A percentile compares a stretch with the other conserved stretches of the same genome.
phyloP scores from a whole-genome alignment of 1,140 invertebrate species.

The Leptopilina boulardi region DNA sequence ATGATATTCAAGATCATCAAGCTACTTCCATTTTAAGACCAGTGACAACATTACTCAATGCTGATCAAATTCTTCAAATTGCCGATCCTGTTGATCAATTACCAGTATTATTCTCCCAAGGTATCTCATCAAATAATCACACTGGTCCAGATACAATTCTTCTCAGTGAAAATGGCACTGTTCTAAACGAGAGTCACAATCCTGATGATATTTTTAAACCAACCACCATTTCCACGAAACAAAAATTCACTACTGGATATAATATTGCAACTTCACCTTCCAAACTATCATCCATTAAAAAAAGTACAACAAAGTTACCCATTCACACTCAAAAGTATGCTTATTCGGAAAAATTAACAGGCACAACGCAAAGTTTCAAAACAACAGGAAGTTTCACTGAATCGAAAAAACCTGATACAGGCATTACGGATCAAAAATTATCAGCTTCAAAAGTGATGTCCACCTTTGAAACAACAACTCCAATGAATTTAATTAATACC shows the following conservation, averaged over 20 bases:
- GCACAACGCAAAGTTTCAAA: background rate
- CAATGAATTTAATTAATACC: constrained; percentile 56
- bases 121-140: constrained; percentile 71
- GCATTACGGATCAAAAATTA: constrained; percentile 42
- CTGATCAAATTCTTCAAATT: constrained; percentile 72
- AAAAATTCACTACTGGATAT: background rate
- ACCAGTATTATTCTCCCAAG: constrained; percentile 68
- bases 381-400: background rate
- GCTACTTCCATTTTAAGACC: constrained; percentile 65
- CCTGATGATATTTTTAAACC: constrained; percentile 78
- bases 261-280: background rate
- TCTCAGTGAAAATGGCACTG: constrained; percentile 79
- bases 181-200: constrained; percentile 76
- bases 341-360: constrained; percentile 45
- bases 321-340: constrained; percentile 53
- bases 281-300: background rate
- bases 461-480: constrained; percentile 57
- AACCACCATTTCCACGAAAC: background rate
- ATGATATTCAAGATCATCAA: constrained; percentile 67
- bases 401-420: constrained; percentile 24
- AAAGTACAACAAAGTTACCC: constrained; percentile 38
- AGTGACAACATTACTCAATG: constrained; percentile 75
- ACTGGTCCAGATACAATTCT: constrained; percentile 81
- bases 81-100: constrained; percentile 71
- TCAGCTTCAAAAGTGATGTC: constrained; percentile 41